Conservation (phyloP, 2,888 invertebrate genomes). For the Lamproptera curius region DNA sequence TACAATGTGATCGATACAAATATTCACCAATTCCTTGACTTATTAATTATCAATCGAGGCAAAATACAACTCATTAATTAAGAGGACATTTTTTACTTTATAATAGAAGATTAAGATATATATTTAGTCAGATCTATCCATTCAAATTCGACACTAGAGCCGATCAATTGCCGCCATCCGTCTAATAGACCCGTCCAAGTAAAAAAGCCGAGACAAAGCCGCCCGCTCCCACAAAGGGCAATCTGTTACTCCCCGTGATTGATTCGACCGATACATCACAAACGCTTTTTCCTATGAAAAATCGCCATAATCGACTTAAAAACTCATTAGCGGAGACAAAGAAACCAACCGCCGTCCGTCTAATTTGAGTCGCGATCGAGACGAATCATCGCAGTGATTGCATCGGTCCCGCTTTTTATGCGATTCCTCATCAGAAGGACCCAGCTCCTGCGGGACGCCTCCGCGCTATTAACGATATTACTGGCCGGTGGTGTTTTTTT, state of each 20-base stretch:
- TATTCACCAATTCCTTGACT: too few relatives aligned
- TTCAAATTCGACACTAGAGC: constrained; percentile 5
- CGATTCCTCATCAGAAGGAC: constrained; percentile 33
- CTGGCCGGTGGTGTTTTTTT: neutral
- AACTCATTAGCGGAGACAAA: constrained; percentile 76
- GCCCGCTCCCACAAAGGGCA: constrained; percentile 61
- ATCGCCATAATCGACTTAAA: constrained; percentile 78
- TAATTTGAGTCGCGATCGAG: constrained; percentile 74
- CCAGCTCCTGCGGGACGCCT: constrained; percentile 9
- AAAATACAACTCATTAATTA: too few relatives aligned
- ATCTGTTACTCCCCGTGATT: constrained; percentile 72
- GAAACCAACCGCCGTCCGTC: constrained; percentile 64
- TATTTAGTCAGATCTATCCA: too few relatives aligned
- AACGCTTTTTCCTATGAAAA: constrained; percentile 78
- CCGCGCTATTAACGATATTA: too few relatives aligned
- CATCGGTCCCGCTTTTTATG: constrained; percentile 56
- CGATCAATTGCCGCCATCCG: constrained; percentile 36
- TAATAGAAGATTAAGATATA: too few relatives aligned
- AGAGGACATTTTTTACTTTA: too few relatives aligned
- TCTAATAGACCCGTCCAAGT: constrained; percentile 22
- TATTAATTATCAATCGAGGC: too few relatives aligned
- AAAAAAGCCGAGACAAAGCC: constrained; percentile 6
- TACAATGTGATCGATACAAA: too few relatives aligned
- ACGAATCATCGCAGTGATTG: constrained; percentile 69
- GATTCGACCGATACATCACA: constrained; percentile 76